phyloP scores from a whole-genome alignment of 2,888 invertebrate species.

The Lochmaea capreae region DNA sequence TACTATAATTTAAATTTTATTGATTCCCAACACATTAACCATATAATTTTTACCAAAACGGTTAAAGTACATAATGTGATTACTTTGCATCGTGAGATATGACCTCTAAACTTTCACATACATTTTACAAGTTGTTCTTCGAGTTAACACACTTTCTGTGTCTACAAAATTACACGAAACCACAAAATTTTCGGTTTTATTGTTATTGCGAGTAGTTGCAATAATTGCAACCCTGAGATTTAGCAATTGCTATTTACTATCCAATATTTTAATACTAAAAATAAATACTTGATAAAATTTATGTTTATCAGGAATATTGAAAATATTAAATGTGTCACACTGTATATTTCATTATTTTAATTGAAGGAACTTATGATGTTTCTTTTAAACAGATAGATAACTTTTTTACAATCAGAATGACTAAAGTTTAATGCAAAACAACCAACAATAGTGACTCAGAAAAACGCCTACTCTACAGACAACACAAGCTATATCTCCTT shows the following conservation, averaged over 20 bases:
- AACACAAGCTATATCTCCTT: background rate
- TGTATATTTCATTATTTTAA: too few species aligned
- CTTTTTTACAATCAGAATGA: background rate
- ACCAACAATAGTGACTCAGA: background rate
- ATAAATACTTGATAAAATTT: too few species aligned
- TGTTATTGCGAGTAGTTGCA: background rate
- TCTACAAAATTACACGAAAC: background rate
- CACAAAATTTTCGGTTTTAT: background rate
- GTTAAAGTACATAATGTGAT: background rate
- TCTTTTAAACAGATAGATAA: too few species aligned
- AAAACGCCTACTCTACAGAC: background rate
- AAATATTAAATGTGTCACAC: background rate
- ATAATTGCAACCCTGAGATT: background rate
- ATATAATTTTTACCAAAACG: background rate
- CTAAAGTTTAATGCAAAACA: conserved; percentile 6
- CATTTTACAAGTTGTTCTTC: background rate
- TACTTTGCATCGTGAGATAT: background rate
- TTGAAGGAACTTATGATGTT: too few species aligned
- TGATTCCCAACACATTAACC: background rate
- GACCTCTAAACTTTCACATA: background rate
- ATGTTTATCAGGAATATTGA: too few species aligned
- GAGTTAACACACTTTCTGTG: background rate
- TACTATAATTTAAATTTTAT: background rate
- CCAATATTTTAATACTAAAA: background rate
- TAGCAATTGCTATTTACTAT: background rate